Evolutionary conservation across 2,888 invertebrate species (phyloP).

Genomic region (Oscheius onirici): DNA sequence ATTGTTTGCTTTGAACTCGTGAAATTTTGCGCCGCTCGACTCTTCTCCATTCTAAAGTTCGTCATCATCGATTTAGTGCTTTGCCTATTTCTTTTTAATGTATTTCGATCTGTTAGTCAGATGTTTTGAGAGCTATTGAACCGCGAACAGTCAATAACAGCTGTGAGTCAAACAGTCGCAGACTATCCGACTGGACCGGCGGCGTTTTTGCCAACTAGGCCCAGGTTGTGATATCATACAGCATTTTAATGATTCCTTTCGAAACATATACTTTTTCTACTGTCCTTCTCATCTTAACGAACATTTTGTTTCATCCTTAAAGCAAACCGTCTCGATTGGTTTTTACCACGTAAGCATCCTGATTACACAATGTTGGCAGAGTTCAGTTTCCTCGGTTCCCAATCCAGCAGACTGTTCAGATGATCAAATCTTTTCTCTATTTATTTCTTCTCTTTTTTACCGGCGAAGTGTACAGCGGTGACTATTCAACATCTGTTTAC

Average conservation of each 20-base stretch:
- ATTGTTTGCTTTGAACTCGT: slow-evolving; percentile 1
- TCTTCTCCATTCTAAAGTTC: not conserved
- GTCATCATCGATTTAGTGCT: not conserved
- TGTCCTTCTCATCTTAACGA: not conserved
- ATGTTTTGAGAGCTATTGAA: not conserved
- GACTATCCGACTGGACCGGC: not conserved
- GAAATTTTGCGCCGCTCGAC: not conserved
- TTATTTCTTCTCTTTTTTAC: not conserved
- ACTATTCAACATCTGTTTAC: slow-evolving; percentile 16
- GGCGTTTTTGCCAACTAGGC: not conserved
- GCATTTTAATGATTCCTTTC: not conserved
- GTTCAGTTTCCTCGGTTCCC: not conserved
- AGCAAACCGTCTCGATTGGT: not conserved
- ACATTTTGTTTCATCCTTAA: not conserved
- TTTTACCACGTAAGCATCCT: not conserved
- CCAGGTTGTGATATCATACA: not conserved
- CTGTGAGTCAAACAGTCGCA: slow-evolving; percentile 9
- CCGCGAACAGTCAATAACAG: not conserved
- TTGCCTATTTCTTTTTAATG: not conserved
- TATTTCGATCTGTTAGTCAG: not conserved
- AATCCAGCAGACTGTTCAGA: not conserved
- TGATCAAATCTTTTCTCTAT: slow-evolving; percentile 12
- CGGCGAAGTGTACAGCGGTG: not conserved
- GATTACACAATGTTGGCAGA: no score
- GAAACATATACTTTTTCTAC: not conserved